Evolutionary conservation across 2,888 invertebrate genomes (phyloP), one percentile per base, ranked within the genome.

Genomic region (Adela reaumurella): DNA sequence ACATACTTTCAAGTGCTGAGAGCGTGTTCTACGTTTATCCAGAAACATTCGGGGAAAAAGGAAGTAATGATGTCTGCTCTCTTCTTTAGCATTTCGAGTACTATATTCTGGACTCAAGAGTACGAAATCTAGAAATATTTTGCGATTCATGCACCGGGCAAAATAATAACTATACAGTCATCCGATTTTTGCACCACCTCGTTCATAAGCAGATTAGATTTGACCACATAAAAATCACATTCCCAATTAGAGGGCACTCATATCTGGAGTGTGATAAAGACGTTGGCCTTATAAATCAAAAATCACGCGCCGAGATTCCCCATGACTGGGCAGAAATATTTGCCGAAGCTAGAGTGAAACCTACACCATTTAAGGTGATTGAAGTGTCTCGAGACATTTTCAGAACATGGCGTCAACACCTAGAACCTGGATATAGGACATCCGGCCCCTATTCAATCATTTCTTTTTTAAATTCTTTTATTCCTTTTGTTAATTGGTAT

Each of bases 141-240:
- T 51, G 19, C 43, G 51, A 48, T 50, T 53, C 50, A 50, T 57
- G 55, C 49, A 56, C 52, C 35, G 56, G 57, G 16, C 59, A 60
- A 51, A 62, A 60, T 52, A 62, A 59, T 51, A 62, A 62, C 46
- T 57, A 46, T 49, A 57, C 57, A 6, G 46, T 59, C 47, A 51
- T 59, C 45, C 50, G 56, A 28, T 58, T 55, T 43, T 49, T 61
- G 19, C 56, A 60, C 51, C 51, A 55, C 45, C 18, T 58, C 41
- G 57, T 60, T 16, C 55, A 57, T 43, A 17, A 20, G 29, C 44
- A 48, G 18, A 54, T 57, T 47, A 50, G 49, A 20, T 43, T 59
- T 4, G 57, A 60, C 44, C 50, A 46, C 20, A 49, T 57, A 17
- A 55, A 54, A 46, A 46, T 61, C 14, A 56, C 56, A 28, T 61